These are phyloP conservation scores for Channa striata DNA, from an alignment of 2,797 vertebrate genomes.

Conservation along the genomic window DNA sequence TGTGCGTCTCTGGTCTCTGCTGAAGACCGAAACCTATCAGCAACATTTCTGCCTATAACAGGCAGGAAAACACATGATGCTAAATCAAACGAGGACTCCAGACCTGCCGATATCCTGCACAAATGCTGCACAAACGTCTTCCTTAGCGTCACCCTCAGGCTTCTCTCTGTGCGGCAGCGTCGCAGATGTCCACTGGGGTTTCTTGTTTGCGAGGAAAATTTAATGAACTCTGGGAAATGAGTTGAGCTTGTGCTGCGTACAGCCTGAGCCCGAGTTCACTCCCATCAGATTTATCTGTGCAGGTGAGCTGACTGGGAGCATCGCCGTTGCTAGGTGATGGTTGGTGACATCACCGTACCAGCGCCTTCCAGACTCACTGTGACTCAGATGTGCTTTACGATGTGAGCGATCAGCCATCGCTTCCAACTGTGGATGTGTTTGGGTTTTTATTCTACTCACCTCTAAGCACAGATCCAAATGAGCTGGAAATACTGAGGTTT, in stretches of 20 bases:
- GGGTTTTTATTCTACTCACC: too few species aligned
- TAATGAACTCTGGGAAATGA: conserved; percentile 30
- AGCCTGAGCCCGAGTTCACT: neutral
- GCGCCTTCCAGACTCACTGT: conserved; percentile 5
- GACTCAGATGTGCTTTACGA: neutral
- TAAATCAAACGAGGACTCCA: too few species aligned
- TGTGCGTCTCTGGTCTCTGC: too few species aligned
- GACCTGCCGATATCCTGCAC: too few species aligned
- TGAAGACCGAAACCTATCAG: too few species aligned
- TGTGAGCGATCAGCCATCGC: neutral
- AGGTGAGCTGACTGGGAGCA: conserved; percentile 24
- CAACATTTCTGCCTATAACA: too few species aligned
- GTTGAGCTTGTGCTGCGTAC: neutral
- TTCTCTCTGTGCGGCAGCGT: neutral
- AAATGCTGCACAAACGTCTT: neutral
- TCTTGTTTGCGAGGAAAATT: conserved; percentile 42
- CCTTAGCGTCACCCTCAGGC: neutral
- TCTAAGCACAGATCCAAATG: neutral
- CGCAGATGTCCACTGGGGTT: neutral
- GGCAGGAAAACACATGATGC: too few species aligned
- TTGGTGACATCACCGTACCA: conserved; percentile 11
- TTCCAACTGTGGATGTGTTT: neutral
- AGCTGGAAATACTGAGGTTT: conserved; percentile 60
- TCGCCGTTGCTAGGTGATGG: conserved; percentile 61
- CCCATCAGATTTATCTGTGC: conserved; percentile 40